Conservation (phyloP, 2,888 invertebrate species). For the Eristalinus sepulchralis region DNA sequence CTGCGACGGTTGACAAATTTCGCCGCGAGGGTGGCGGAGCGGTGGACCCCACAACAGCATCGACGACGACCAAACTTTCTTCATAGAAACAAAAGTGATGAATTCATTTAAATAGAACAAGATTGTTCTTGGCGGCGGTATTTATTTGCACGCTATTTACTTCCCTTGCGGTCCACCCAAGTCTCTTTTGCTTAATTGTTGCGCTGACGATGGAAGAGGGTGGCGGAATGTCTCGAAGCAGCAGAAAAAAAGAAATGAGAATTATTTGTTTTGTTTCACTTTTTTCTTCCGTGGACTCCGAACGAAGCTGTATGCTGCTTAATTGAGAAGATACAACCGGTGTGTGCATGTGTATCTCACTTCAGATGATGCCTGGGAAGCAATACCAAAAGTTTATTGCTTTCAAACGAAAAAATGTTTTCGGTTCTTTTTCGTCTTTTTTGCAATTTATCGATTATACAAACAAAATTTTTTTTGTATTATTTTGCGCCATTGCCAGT, state of each 20-base stretch:
- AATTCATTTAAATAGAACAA: constrained; percentile 57
- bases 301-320: constrained; percentile 3
- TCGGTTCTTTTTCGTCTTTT: neutral
- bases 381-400: neutral
- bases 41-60: neutral
- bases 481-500: neutral
- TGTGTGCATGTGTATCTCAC: constrained; percentile 1
- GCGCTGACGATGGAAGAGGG: neutral
- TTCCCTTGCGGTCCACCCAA: neutral
- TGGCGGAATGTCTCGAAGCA: neutral
- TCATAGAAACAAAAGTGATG: constrained; percentile 56
- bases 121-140: neutral
- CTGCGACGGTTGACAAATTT: too few relatives aligned
- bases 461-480: neutral
- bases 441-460: constrained; percentile 3
- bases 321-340: constrained; percentile 26
- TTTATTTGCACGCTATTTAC: neutral
- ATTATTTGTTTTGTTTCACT: constrained; percentile 20
- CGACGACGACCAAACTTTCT: constrained; percentile 38
- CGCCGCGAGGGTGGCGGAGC: too few relatives aligned
- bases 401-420: constrained; percentile 21
- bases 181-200: neutral
- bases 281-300: neutral
- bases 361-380: neutral
- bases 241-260: constrained; percentile 30